Evolutionary conservation across 2,113 vertebrate genomes (phyloP).

Genomic region (Mormoops blainvillei): DNA sequence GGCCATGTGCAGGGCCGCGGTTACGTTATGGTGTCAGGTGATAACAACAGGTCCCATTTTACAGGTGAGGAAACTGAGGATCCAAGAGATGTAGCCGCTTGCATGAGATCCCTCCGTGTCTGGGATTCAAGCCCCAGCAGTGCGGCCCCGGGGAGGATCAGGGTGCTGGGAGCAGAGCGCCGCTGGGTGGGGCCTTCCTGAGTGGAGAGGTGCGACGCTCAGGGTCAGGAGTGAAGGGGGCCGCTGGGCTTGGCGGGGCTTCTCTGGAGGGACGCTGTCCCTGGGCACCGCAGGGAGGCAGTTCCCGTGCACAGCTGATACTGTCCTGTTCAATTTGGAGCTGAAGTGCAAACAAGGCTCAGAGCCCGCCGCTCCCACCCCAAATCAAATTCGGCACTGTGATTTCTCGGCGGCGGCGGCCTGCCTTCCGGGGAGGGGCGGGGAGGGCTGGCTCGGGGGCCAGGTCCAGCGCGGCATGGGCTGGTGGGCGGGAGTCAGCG

Average conservation of each 20-base stretch:
- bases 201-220: too few species aligned
- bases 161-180: neutral
- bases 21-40: neutral
- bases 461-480: neutral
- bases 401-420: slow-evolving; percentile 37
- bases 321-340: slow-evolving; percentile 57
- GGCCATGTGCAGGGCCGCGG: accelerated
- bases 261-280: neutral
- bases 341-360: slow-evolving; percentile 59
- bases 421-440: slow-evolving; percentile 56
- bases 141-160: neutral
- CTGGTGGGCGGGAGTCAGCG: neutral
- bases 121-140: neutral
- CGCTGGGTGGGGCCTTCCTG: neutral
- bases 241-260: accelerated
- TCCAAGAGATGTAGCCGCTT: neutral
- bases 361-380: neutral
- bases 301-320: neutral
- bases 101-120: neutral
- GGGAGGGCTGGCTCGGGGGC: neutral
- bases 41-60: neutral
- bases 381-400: slow-evolving; percentile 42
- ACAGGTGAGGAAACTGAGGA: neutral
- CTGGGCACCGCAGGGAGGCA: neutral
- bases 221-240: accelerated